Conservation (phyloP, 2,797 vertebrate genomes). For the Champsocephalus esox region DNA sequence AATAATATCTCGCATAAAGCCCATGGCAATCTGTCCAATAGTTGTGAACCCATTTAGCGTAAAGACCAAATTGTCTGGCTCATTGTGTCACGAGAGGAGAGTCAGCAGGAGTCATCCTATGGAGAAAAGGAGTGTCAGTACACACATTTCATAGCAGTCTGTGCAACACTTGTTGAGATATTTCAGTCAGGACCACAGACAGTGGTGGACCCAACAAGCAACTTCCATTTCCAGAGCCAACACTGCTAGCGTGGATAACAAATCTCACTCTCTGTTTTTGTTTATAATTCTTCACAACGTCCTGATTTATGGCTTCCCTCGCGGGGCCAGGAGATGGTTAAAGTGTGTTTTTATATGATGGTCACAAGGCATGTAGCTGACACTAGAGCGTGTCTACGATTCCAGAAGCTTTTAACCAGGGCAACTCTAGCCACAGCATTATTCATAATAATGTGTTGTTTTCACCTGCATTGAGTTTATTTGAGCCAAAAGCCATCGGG, state of each 20-base stretch:
- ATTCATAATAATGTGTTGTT: not conserved
- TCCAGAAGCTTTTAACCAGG: not conserved
- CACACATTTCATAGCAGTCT: not conserved
- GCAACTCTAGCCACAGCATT: not conserved
- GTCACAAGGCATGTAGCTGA: constrained; percentile 18
- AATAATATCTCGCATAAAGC: too few species aligned
- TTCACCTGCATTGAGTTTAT: not conserved
- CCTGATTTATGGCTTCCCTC: constrained; percentile 16
- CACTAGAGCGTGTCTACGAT: not conserved
- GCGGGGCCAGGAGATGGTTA: constrained; percentile 5
- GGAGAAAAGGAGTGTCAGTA: not conserved
- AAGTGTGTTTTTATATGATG: constrained; percentile 15
- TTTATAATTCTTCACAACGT: constrained; percentile 3
- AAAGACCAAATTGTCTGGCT: not conserved
- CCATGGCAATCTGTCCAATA: not conserved
- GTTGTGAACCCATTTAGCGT: not conserved
- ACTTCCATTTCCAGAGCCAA: not conserved
- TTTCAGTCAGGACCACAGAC: not conserved
- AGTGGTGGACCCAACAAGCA: not conserved
- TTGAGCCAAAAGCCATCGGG: too few species aligned
- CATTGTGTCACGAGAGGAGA: too few species aligned
- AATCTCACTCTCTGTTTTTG: not conserved
- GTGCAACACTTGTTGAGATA: not conserved
- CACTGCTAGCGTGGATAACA: not conserved
- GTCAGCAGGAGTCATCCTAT: not conserved